Evolutionary conservation across 2,888 invertebrate genomes (phyloP), one percentile per base, ranked within the genome.

Genomic region (Biston stratarius): DNA sequence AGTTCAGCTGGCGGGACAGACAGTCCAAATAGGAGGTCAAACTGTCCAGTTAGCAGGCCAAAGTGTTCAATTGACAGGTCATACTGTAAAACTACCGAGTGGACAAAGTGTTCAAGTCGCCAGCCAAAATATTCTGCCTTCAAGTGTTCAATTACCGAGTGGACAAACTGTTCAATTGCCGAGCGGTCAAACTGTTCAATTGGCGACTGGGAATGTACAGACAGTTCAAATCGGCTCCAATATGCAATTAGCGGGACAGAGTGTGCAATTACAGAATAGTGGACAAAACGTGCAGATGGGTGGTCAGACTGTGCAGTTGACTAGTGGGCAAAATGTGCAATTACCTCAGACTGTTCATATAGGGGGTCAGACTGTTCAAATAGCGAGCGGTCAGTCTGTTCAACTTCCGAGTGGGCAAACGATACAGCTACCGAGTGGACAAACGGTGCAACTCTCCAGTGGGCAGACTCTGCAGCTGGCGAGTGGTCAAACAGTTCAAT

Each of bases 391-490:
- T 0, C 90, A 87, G 69, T 87, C 85, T 14, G 85, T 90, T 67
- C 94, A 89, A 75, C 73, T 93, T 45, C 89, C 89, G 11, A 89
- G 94, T 64, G 92, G 95, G 40, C 88, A 95, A 67, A 94, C 94
- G 0, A 84, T 91, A 11, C 91, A 91, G 69, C 70, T 91, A 49
- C 79, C 89, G 47, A 89, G 90, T 64, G 90, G 87, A 6, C 90
- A 87, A 69, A 90, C 85, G 57, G 84, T 88, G 33, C 92, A 86
- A 76, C 74, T 92, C 72, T 83, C 87, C 5, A 86, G 84, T 73
- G 91, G 86, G 55, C 92, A 92, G 67, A 89, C 91, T 0, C 70
- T 91, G 61, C 90, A 90, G 73, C 78, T 85, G 70, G 89, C 86
- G 2, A 86, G 87, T 61, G 91, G 90, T 0, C 90, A 88, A 67